A percentile compares a stretch with the other conserved stretches of the same genome.
Conservation (phyloP, 2,888 invertebrate genomes). For the Iselma pallidipennis region DNA sequence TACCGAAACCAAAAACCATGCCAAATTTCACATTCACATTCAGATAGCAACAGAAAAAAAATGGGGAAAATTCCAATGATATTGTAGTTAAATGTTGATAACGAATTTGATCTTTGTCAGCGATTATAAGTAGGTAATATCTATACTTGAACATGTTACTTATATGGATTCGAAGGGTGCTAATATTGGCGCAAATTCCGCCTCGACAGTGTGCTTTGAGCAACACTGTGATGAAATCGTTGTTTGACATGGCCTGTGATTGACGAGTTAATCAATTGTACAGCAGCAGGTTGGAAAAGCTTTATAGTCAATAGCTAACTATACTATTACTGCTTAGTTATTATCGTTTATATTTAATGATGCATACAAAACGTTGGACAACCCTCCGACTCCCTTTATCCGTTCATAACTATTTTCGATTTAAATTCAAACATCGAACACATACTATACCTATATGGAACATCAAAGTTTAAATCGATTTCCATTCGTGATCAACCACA, state of each 20-base stretch:
- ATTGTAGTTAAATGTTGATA: not conserved
- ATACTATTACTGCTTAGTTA: constrained; percentile 18
- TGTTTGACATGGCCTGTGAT: constrained; percentile 41
- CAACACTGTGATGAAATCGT: constrained; percentile 30
- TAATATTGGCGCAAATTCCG: constrained; percentile 15
- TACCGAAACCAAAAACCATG: not conserved
- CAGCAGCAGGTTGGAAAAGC: constrained; percentile 13
- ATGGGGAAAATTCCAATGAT: constrained; percentile 19
- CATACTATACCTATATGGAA: not conserved
- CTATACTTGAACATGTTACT: not conserved
- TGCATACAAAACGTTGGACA: too few relatives aligned
- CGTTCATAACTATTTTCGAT: not conserved
- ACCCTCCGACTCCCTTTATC: not conserved
- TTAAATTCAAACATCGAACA: not conserved
- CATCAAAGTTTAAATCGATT: not conserved
- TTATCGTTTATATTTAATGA: constrained; percentile 26
- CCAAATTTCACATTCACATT: constrained; percentile 10
- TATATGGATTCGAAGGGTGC: not conserved
- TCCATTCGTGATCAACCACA: not conserved
- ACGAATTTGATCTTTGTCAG: constrained; percentile 3
- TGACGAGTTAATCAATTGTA: constrained; percentile 37
- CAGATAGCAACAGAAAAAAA: constrained; percentile 15
- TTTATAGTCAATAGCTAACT: not conserved
- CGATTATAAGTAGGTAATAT: constrained; percentile 17
- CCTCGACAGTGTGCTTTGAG: constrained; percentile 15